These are phyloP conservation scores for Eristalis intricaria DNA, from an alignment of 2,888 invertebrate species.

Conservation along the genomic window DNA sequence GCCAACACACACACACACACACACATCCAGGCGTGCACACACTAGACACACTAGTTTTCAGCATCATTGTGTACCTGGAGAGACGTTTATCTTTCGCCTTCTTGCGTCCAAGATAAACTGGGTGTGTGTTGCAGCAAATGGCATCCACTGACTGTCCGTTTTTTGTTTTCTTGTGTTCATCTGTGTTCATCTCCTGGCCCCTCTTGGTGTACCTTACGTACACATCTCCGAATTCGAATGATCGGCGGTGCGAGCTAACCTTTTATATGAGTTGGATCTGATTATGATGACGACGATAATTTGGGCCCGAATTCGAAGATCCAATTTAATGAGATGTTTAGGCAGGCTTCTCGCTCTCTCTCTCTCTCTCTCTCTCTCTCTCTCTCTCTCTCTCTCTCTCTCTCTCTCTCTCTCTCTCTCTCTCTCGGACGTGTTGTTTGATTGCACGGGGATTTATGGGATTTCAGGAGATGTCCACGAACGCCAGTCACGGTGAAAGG, in stretches of 20 bases:
- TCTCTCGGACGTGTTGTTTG: not conserved
- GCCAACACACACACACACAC: not conserved
- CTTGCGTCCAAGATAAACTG: constrained; percentile 18
- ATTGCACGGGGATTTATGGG: not conserved
- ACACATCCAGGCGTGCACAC: not conserved
- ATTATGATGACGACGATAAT: constrained; percentile 7
- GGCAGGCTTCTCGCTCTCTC: too few species aligned
- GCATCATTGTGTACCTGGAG: constrained; percentile 45
- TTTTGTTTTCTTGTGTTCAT: too few species aligned
- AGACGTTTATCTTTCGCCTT: not conserved
- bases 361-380: too few species aligned
- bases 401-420: too few species aligned
- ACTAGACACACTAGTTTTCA: constrained; percentile 26
- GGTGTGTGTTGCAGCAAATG: constrained; percentile 16
- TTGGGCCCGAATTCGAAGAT: constrained; percentile 17
- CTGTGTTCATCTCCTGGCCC: not conserved
- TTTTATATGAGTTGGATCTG: constrained; percentile 1
- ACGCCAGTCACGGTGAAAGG: too few species aligned
- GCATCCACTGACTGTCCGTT: not conserved
- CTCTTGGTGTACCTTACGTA: too few species aligned
- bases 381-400: too few species aligned
- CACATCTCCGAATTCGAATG: too few species aligned
- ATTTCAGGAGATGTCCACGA: too few species aligned
- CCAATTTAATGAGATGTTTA: constrained; percentile 15
- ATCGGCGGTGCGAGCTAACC: constrained; percentile 3